Evolutionary conservation across 2,888 invertebrate species (phyloP), one percentile per base, ranked within the genome.

Genomic region (Caenorhabditis sp.): DNA sequence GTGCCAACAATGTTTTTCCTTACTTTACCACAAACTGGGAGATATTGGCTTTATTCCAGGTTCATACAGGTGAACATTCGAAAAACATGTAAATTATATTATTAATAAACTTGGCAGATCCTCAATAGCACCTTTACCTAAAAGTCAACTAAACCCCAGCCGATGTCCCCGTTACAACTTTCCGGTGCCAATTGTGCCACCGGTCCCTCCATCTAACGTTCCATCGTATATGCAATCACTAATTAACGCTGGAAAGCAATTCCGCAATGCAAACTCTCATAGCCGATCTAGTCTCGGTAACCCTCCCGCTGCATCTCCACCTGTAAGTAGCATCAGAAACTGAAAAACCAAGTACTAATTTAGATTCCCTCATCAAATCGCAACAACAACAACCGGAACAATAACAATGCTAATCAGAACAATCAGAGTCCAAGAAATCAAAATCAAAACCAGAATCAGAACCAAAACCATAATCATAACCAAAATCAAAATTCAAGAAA

Each of bases 1-100:
- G 62, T 90, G 90, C 70, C 86, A 81, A 28, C 87, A 89, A 55
- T 90, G 90, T 68, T 90, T 85, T 50, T 84, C 85, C 22, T 61
- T 88, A 35, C 76, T 89, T 20, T 84, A 85, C 65, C 82, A 85
- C 65, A 85, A 88, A 44, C 74, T 90, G 15, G 74, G 78, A 6
- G 86, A 87, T 55, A 82, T 89, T 22, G 88, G 89, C 18, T 65
- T 90, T 13, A 56, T 88, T 18, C 68, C 69, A 15, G 32, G 51
- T n/a, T 24, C 37, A 15, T 84, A 74, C 62, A 76, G 84, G 85
- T 76, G 9, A 32, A 18, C 13, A n/a, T n/a, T n/a, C n/a, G n/a
- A n/a, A n/a, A n/a, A n/a, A n/a, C n/a, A n/a, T n/a, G n/a, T n/a
- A n/a, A n/a, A n/a, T n/a, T n/a, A n/a, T n/a, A n/a, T n/a, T n/a